Base-by-base conservation (phyloP, 2,888 invertebrate species). In the Zaprionus bogoriensis region DNA sequence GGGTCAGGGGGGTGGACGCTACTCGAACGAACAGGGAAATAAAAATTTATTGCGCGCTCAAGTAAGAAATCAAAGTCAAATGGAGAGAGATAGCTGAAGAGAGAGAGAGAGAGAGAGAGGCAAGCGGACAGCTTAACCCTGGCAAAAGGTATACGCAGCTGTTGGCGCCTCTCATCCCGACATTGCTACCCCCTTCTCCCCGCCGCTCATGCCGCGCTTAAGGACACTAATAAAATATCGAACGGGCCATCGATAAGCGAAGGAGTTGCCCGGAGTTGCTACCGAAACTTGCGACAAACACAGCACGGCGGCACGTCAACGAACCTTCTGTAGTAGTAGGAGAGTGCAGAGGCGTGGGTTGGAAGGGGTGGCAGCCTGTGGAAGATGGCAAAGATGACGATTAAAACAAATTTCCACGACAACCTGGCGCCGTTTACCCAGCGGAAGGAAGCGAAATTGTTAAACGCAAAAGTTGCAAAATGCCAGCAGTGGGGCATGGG, bases 381-480 rank as follows among this genome's bases (percentile, higher is more conserved):
- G 80, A 74, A 68, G 87, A 81, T 82, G 74, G 82, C 82, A 85
- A 87, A 87, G 85, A 87, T 85, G 82, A 87, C 87, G 89, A 89
- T 89, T 89, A 88, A 89, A 89, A 81, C 73, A 79, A 85, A 88
- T 82, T 83, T 78, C 69, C 66, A 82, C 87, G 89, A 79, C 89
- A 69, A 76, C 80, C 74, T 89, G 89, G 89, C 89, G 89, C 89
- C 89, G 83, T 85, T 88, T 79, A 71, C 71, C 67, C 67, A 81
- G 52, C 79, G 87, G 82, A 82, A 83, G 87, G 87, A 83, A 85
- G 79, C 85, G 69, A 87, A 83, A 87, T 83, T 83, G 82, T 87
- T 83, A 83, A 87, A 83, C 85, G 85, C 87, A 85, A 79, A 83
- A 83, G 66, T 87, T 85, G 77, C 87, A 87, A 85, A 85, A 84